A percentile compares a stretch with the other conserved stretches of the same genome.
phyloP scores from a whole-genome alignment of 2,113 vertebrate species.

The Patagioenas fasciata region DNA sequence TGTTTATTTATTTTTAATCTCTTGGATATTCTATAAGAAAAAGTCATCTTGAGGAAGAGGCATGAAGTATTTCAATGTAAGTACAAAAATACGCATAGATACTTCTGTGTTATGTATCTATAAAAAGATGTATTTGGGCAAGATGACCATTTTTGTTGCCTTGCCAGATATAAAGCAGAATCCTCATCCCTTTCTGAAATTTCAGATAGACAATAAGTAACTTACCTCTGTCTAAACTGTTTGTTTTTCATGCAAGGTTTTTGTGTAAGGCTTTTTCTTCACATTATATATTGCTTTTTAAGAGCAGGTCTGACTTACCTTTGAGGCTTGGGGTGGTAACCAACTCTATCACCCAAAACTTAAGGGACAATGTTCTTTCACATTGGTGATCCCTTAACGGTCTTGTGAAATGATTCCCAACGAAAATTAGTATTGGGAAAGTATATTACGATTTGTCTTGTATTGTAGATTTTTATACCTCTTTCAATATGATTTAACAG shows the following conservation, averaged over 20 bases:
- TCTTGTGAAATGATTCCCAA: background rate
- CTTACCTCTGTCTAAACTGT: background rate
- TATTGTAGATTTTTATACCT: background rate
- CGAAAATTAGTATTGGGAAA: background rate
- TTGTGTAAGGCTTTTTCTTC: background rate
- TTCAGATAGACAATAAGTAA: background rate
- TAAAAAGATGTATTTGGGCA: background rate
- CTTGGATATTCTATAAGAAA: background rate
- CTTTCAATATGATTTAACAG: background rate
- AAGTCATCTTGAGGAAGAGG: background rate
- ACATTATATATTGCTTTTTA: background rate
- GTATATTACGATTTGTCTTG: fast-evolving
- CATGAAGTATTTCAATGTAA: constrained; percentile 54
- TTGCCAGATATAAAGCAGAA: background rate
- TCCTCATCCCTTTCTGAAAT: background rate
- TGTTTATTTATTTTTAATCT: background rate
- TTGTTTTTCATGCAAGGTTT: background rate
- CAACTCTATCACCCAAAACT: background rate
- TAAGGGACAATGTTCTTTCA: background rate
- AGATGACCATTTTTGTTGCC: background rate
- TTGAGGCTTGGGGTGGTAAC: background rate
- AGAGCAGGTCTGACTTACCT: background rate
- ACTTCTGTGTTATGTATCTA: background rate
- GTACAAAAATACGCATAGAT: background rate
- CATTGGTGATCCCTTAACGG: background rate